These are phyloP conservation scores for Odontophorus gujanensis DNA, from an alignment of 2,113 vertebrate species.

Conservation along the genomic window DNA sequence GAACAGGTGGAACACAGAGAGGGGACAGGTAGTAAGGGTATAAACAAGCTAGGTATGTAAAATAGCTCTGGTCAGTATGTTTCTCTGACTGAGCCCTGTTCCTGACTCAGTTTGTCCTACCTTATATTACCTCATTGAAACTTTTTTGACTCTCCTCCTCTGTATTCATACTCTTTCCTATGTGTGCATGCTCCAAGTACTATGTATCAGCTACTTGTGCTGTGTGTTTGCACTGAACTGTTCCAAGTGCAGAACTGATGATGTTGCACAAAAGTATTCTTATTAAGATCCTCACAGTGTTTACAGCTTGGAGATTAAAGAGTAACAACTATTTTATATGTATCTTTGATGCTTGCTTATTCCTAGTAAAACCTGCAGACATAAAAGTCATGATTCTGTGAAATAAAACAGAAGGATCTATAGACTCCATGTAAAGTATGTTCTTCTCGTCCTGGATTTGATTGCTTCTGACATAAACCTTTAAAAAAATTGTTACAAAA, in stretches of 20 bases:
- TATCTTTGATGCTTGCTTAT: background rate
- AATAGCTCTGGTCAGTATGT: background rate
- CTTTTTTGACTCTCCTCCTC: background rate
- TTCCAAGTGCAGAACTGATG: background rate
- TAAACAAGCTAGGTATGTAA: background rate
- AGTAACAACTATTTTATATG: background rate
- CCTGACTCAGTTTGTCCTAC: background rate
- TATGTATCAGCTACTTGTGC: background rate
- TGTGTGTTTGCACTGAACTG: background rate
- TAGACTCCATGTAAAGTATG: background rate
- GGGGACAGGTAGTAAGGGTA: background rate
- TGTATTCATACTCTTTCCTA: background rate
- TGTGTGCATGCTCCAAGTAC: background rate
- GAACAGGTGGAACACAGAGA: background rate
- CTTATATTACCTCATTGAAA: background rate
- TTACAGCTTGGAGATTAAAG: background rate
- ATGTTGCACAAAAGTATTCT: background rate
- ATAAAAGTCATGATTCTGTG: background rate
- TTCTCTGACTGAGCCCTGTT: background rate
- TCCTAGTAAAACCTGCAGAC: background rate
- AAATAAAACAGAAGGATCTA: background rate
- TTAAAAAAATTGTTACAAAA: background rate
- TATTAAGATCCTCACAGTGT: background rate
- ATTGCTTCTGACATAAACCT: background rate
- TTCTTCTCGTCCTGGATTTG: background rate